phyloP scores from a whole-genome alignment of 1,140 invertebrate genomes.

The Sycophaga agraensis region DNA sequence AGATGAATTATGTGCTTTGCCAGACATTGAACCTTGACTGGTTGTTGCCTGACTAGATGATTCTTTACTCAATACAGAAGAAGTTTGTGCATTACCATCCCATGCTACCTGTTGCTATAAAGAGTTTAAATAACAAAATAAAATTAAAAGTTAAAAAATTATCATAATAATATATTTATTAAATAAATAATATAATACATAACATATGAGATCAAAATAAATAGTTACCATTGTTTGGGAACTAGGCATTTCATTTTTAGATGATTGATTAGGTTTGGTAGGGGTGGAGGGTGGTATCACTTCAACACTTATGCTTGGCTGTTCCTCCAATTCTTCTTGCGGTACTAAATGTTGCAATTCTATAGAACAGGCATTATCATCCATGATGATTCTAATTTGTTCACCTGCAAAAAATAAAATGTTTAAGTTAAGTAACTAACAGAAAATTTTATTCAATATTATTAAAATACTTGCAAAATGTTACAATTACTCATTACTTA shows the following conservation, averaged over 20 bases:
- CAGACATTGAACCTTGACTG: conserved; percentile 37
- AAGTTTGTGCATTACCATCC: conserved; percentile 48
- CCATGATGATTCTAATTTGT: conserved; percentile 36
- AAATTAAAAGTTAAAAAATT: not conserved
- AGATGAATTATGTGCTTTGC: not conserved
- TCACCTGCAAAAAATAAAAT: not conserved
- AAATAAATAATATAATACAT: not conserved
- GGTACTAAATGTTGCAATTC: conserved; percentile 54
- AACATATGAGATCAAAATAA: not conserved
- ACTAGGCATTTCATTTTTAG: conserved; percentile 38
- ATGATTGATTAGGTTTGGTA: conserved; percentile 39
- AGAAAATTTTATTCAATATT: too few relatives aligned
- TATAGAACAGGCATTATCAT: conserved; percentile 43
- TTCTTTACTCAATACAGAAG: conserved; percentile 52
- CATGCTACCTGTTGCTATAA: conserved; percentile 49
- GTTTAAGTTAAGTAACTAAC: not conserved
- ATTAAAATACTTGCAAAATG: too few relatives aligned
- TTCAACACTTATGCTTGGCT: conserved; percentile 44
- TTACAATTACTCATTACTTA: too few relatives aligned
- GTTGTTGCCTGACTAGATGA: conserved; percentile 53
- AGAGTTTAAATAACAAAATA: conserved; percentile 13
- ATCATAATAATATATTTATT: not conserved
- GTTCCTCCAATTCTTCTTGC: conserved; percentile 50
- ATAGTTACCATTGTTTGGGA: conserved; percentile 39
- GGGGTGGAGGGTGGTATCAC: conserved; percentile 50